Evolutionary conservation across 1,140 invertebrate genomes (phyloP).

Genomic region (Aphis craccivora): DNA sequence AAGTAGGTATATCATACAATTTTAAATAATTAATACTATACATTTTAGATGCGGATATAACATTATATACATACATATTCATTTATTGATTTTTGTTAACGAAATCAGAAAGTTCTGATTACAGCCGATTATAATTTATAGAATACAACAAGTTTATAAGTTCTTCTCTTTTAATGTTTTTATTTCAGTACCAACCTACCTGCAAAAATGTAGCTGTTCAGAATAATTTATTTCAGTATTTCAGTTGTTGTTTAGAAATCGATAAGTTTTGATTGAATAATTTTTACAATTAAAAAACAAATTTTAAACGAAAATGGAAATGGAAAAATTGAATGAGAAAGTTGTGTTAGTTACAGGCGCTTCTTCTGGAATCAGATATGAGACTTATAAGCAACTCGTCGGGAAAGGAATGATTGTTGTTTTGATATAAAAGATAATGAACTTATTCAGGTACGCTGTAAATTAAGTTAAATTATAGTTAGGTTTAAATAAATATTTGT

Average conservation of each 20-base stretch:
- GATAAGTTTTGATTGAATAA: not conserved
- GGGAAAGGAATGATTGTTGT: slow-evolving; percentile 66
- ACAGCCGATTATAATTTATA: too few relatives aligned
- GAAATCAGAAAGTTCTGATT: not conserved
- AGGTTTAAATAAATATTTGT: not conserved
- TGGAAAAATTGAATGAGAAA: slow-evolving; percentile 66
- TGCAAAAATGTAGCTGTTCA: not conserved
- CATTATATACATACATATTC: too few relatives aligned
- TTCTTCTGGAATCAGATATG: slow-evolving; percentile 67
- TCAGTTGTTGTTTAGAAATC: not conserved
- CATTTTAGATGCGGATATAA: not conserved
- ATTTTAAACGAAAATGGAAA: slow-evolving; percentile 34
- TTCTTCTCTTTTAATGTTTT: too few relatives aligned
- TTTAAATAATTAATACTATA: not conserved
- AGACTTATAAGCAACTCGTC: slow-evolving; percentile 64
- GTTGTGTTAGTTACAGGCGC: slow-evolving; percentile 70
- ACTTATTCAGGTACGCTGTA: slow-evolving; percentile 58
- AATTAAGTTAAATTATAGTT: not conserved
- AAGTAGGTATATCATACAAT: too few relatives aligned
- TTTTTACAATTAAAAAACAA: not conserved
- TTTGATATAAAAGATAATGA: slow-evolving; percentile 59
- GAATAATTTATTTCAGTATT: not conserved
- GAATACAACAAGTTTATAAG: not conserved
- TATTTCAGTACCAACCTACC: not conserved
- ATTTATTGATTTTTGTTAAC: not conserved